Conservation (phyloP, 2,888 invertebrate genomes). For the Drosophila gaucha region DNA sequence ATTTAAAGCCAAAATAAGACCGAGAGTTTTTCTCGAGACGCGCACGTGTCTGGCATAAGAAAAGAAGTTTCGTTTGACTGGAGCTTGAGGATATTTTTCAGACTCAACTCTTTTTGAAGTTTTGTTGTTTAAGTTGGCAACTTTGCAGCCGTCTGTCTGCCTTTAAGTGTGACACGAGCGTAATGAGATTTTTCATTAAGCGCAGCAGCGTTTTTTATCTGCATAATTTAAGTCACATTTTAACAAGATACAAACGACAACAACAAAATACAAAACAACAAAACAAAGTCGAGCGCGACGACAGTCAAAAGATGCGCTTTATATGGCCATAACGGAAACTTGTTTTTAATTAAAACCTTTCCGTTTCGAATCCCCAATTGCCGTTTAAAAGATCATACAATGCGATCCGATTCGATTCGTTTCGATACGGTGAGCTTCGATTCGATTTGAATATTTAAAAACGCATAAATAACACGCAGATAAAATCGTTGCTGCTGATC, state of each 20-base stretch:
- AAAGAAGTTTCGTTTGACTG: slow-evolving; percentile 3
- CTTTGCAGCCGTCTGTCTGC: slow-evolving; percentile 66
- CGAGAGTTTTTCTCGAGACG: slow-evolving; percentile 5
- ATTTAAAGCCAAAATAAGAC: slow-evolving; percentile 44
- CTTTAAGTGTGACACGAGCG: slow-evolving; percentile 15
- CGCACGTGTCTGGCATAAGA: slow-evolving; percentile 52
- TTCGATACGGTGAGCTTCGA: not conserved
- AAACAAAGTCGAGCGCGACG: slow-evolving; percentile 6
- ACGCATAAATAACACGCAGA: slow-evolving; percentile 63
- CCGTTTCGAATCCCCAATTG: slow-evolving; percentile 52
- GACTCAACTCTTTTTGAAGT: slow-evolving; percentile 41
- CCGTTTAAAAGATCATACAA: slow-evolving; percentile 47
- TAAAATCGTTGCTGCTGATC: slow-evolving; percentile 23
- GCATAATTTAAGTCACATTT: slow-evolving; percentile 52
- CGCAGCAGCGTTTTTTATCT: slow-evolving; percentile 25
- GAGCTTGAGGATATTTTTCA: slow-evolving; percentile 22
- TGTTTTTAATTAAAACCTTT: slow-evolving; percentile 72
- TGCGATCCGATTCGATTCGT: slow-evolving; percentile 5
- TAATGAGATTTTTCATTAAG: slow-evolving; percentile 58
- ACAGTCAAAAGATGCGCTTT: slow-evolving; percentile 27
- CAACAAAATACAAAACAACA: not conserved
- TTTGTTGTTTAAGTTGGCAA: slow-evolving; percentile 63
- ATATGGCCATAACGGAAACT: slow-evolving; percentile 64
- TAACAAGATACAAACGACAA: slow-evolving; percentile 35
- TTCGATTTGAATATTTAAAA: slow-evolving; percentile 74